Evolutionary conservation across 1,140 invertebrate species (phyloP).

Genomic region (Leptopilina boulardi): DNA sequence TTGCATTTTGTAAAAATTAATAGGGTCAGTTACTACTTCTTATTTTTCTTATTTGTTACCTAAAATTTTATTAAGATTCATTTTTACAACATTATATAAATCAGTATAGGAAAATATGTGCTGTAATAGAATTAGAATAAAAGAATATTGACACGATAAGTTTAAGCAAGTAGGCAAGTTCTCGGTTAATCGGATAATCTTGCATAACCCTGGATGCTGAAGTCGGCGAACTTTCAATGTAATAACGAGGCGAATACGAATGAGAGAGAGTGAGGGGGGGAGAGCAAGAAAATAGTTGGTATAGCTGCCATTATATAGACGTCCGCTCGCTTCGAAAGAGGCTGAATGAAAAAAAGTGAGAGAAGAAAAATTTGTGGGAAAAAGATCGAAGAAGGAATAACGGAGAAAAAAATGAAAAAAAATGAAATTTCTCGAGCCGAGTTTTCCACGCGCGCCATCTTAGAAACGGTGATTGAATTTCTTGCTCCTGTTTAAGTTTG

Average conservation of each 20-base stretch:
- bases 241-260: constrained; percentile 53
- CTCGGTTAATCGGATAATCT: constrained; percentile 33
- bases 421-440: constrained; percentile 24
- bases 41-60: too few species aligned
- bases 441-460: background rate
- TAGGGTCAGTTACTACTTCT: too few species aligned
- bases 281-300: constrained; percentile 48
- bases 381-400: background rate
- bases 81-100: too few species aligned
- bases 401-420: background rate
- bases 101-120: background rate
- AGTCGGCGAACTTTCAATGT: constrained; percentile 38
- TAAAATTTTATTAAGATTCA: too few species aligned
- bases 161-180: background rate
- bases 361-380: background rate
- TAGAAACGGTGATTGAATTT: constrained; percentile 33
- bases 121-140: background rate
- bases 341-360: constrained; percentile 5
- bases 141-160: background rate
- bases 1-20: too few species aligned
- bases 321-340: constrained; percentile 1
- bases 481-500: constrained; percentile 10
- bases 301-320: constrained; percentile 27
- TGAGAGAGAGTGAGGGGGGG: constrained; percentile 45
- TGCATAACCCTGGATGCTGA: constrained; percentile 11